Evolutionary conservation across 2,888 invertebrate species (phyloP), one percentile per base, ranked within the genome.

Genomic region (Troides helena): DNA sequence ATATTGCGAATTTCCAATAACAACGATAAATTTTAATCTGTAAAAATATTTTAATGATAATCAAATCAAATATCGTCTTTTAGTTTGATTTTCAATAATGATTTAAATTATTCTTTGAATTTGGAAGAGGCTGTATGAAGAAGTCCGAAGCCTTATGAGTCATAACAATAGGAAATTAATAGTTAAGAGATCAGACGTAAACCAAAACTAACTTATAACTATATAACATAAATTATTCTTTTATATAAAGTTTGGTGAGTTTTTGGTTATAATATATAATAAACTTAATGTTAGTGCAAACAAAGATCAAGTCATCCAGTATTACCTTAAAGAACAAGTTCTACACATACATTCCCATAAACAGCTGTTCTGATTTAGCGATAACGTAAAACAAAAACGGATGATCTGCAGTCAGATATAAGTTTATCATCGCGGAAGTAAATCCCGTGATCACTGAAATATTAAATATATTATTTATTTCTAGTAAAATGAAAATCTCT

Each of bases 371-470:
- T 2, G 71, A 71, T 12, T 73, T 66, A 0, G 69, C 71, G 21
- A 75, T 63, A 39, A 79, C 72, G 65, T 73, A 75, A 68, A 74
- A 79, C 36, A 78, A 57, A 63, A 79, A 79, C 1, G 77, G 77
- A 62, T 72, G 79, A 30, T 76, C 72, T 0, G 74, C 78, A 12
- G 30, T 66, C 14, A 77, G 71, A 1, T 60, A 1, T 53, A 36
- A 1, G 4, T 60, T 18, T 18, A 3, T 30, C 17, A 60, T 4
- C 36, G 60, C 18, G 17, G 60, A 60, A 36, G 36, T n/a, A 4
- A 60, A 30, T 1, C 18, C 18, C 36, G 30, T 14, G 60, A 58
- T 63, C 60, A 50, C 46, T 65, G 65, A 58, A 65, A 65, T 43
- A 46, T 58, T 23, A 60, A 60, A 60, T 59, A 25, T 25, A 59